Base-by-base conservation (phyloP, 2,888 invertebrate species). In the Parnassius smintheus region DNA sequence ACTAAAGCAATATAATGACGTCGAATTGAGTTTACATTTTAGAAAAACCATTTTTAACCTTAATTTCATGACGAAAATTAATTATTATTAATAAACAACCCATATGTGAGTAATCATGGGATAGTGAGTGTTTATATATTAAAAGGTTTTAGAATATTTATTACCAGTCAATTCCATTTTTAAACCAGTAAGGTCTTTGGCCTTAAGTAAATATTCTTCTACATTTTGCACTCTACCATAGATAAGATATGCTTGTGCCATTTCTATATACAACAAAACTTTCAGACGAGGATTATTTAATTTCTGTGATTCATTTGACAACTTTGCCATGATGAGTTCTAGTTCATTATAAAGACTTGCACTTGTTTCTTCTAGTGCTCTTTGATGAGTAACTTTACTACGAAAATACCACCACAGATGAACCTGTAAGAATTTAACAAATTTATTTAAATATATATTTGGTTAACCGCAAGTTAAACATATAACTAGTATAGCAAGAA, bases 391-490 rank as follows among this genome's bases (percentile, higher is more conserved):
- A 55, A 94, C 93, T 71, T 96, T 91, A 60, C 94, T 90, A 71
- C 98, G 93, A 75, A 97, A 91, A 68, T 93, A 85, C 98, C 97
- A 97, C 95, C 95, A 95, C 44, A 92, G 68, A 61, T 88, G 74
- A 10, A 91, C 61, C 91, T 91, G 70, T 8, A 81, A 64, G 25
- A 56, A 59, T 54, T 51, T 52, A 56, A 46, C 42, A 7, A 35
- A 4, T 35, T 35, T 7, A 35, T 35, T 35, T 7, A 35, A 35
- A 35, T 35, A 35, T 35, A 4, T 35, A 7, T 35, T 35, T 35
- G 0, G 4, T 35, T 35, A 35, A 35, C 35, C 35, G 7, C 7
- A 35, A 35, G 4, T 7, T 35, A 35, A 35, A 35, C 35, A 35
- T 4, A 35, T 35, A 7, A 35, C 35, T 25, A 4, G 7, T 35